A percentile compares a stretch with the other conserved stretches of the same genome.
phyloP scores from a whole-genome alignment of 2,113 vertebrate species.

The Pollimyrus isidori region DNA sequence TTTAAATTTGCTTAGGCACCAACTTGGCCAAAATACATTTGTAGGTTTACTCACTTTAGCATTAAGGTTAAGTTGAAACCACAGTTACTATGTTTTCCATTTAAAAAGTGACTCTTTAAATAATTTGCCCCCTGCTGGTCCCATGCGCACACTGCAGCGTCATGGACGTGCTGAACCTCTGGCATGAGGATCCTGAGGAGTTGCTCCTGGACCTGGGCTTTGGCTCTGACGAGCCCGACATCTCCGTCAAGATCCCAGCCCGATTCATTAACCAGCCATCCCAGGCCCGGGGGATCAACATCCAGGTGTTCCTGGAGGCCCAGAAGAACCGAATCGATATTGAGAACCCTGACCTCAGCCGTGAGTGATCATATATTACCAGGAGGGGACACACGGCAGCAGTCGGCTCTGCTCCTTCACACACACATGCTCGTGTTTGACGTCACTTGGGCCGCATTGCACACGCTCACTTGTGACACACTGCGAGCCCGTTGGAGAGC shows the following conservation, averaged over 20 bases:
- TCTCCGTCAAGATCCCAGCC: slow-evolving; percentile 71
- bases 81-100: neutral
- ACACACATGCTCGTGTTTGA: neutral
- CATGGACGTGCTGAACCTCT: slow-evolving; percentile 67
- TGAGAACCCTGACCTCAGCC: slow-evolving; percentile 68
- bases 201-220: slow-evolving; percentile 85
- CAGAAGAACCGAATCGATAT: slow-evolving; percentile 70
- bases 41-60: neutral
- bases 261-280: slow-evolving; percentile 74
- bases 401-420: neutral
- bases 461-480: neutral
- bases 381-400: neutral
- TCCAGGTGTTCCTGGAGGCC: slow-evolving; percentile 72
- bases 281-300: slow-evolving; percentile 70
- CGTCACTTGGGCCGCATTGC: neutral
- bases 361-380: slow-evolving; percentile 52
- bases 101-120: neutral
- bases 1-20: neutral
- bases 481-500: neutral
- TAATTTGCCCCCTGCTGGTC: neutral
- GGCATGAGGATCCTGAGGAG: slow-evolving; percentile 78
- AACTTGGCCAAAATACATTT: neutral
- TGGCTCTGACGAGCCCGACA: slow-evolving; percentile 75
- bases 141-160: slow-evolving; percentile 49
- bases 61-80: neutral